A percentile compares a stretch with the other conserved stretches of the same genome.
Conservation (phyloP, 2,888 invertebrate species). For the Protonemura montana region DNA sequence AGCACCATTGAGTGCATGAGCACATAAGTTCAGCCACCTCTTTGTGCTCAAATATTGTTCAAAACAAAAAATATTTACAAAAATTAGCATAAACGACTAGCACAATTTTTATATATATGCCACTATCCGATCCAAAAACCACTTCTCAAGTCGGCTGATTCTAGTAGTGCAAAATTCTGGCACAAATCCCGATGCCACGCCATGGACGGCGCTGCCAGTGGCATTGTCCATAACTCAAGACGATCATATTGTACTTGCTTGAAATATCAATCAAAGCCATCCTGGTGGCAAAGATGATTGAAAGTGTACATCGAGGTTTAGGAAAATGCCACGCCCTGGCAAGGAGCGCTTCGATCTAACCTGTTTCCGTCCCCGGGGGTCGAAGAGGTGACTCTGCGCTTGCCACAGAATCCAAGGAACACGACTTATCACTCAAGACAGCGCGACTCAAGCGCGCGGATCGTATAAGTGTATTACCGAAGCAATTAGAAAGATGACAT, state of each 20-base stretch:
- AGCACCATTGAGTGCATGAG: not conserved
- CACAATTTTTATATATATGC: not conserved
- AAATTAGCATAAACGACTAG: not conserved
- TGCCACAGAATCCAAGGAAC: slow-evolving; percentile 1
- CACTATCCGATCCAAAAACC: not conserved
- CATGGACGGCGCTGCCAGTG: not conserved
- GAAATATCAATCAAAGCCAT: slow-evolving; percentile 34
- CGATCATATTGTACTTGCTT: not conserved
- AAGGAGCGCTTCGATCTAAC: slow-evolving; percentile 18
- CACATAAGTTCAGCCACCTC: not conserved
- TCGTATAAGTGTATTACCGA: slow-evolving; percentile 8
- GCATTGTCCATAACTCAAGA: slow-evolving; percentile 17
- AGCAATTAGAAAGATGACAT: slow-evolving; percentile 12
- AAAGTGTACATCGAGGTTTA: slow-evolving; percentile 33
- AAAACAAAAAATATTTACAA: not conserved
- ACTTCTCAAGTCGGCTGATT: not conserved
- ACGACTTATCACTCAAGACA: slow-evolving; percentile 26
- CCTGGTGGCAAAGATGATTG: slow-evolving; percentile 39
- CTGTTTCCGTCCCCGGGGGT: slow-evolving; percentile 25
- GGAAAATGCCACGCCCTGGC: slow-evolving; percentile 23
- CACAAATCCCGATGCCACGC: not conserved
- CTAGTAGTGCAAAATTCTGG: not conserved
- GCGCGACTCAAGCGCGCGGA: not conserved
- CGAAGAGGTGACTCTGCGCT: slow-evolving; percentile 15
- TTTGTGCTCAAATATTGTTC: not conserved